Evolutionary conservation across 2,113 vertebrate species (phyloP).

Genomic region (Callionymus lyra): DNA sequence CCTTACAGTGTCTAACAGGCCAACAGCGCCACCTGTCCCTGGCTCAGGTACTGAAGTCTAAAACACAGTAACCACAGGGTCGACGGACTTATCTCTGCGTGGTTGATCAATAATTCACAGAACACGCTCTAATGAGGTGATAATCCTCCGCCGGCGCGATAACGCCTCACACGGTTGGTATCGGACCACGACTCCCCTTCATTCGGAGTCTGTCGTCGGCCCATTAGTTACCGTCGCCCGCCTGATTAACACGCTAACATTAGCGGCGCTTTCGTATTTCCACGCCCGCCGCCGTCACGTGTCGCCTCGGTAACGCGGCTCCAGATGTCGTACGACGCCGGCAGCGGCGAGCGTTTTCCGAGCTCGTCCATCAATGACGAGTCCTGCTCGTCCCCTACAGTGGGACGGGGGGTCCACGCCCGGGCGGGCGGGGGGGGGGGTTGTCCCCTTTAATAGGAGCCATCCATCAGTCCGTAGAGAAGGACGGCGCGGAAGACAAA

Average conservation of each 20-base stretch:
- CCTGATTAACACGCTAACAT: slow-evolving; percentile 26
- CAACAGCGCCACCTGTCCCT: no score
- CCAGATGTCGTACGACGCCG: slow-evolving; percentile 51
- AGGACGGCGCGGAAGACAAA: no score
- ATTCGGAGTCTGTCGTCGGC: slow-evolving; percentile 39
- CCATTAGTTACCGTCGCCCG: slow-evolving; percentile 37
- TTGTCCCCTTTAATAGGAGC: slow-evolving; percentile 61
- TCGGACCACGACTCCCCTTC: slow-evolving; percentile 29
- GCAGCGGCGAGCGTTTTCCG: slow-evolving; percentile 56
- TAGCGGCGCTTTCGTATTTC: not conserved
- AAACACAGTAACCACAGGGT: slow-evolving; percentile 37
- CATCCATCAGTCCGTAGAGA: slow-evolving; percentile 50
- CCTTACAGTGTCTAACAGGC: no score
- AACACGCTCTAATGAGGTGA: slow-evolving; percentile 51
- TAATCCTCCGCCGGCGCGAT: slow-evolving; percentile 44
- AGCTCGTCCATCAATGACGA: slow-evolving; percentile 53
- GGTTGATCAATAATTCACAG: slow-evolving; percentile 58
- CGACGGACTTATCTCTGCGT: slow-evolving; percentile 53
- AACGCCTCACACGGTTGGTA: slow-evolving; percentile 31
- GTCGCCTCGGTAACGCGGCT: slow-evolving; percentile 34
- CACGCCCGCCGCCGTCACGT: not conserved
- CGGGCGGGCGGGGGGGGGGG: slow-evolving; percentile 41
- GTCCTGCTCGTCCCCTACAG: slow-evolving; percentile 16
- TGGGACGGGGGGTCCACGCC: slow-evolving; percentile 12
- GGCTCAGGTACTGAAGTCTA: no score